Percentiles rank a stretch among this genome's conserved stretches.
Evolutionary conservation across 2,888 invertebrate species (phyloP).

Genomic region (Drosophila mercatorum): DNA sequence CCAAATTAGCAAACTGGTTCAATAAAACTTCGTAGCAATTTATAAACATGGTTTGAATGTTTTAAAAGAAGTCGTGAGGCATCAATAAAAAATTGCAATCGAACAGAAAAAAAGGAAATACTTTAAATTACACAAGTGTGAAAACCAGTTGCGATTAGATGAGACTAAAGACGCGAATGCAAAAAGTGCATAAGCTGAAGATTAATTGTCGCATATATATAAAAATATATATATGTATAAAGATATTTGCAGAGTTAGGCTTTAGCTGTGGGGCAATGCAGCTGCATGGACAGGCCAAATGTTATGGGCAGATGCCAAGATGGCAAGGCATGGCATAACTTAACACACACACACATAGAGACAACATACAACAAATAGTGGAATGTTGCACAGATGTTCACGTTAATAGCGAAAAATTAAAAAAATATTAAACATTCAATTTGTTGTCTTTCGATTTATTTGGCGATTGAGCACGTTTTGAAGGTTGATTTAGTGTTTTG

Average conservation of each 20-base stretch:
- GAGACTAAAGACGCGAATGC: conserved; percentile 21
- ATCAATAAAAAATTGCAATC: conserved; percentile 49
- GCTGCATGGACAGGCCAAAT: conserved; percentile 40
- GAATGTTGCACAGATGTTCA: conserved; percentile 74
- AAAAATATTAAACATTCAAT: conserved; percentile 34
- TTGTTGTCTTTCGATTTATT: conserved; percentile 50
- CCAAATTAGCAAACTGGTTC: conserved; percentile 26
- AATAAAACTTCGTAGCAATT: conserved; percentile 12
- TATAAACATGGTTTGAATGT: conserved; percentile 7
- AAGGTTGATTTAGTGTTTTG: conserved; percentile 51
- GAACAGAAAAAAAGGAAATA: conserved; percentile 23
- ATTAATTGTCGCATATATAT: conserved; percentile 57
- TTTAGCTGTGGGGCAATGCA: conserved; percentile 33
- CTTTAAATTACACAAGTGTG: conserved; percentile 36
- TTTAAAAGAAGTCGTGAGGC: conserved; percentile 44
- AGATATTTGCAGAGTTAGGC: conserved; percentile 3
- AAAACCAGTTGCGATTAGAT: conserved; percentile 59
- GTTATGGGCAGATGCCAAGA: conserved; percentile 53
- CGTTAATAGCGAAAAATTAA: conserved; percentile 23
- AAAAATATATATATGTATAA: not conserved
- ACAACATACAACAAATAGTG: conserved; percentile 16
- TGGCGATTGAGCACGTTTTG: conserved; percentile 58
- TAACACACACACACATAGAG: conserved; percentile 19
- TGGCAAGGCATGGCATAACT: conserved; percentile 59
- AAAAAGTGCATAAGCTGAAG: conserved; percentile 49